A percentile compares a stretch with the other conserved stretches of the same genome.
Conservation (phyloP, 2,113 vertebrate genomes). For the Pavo muticus region DNA sequence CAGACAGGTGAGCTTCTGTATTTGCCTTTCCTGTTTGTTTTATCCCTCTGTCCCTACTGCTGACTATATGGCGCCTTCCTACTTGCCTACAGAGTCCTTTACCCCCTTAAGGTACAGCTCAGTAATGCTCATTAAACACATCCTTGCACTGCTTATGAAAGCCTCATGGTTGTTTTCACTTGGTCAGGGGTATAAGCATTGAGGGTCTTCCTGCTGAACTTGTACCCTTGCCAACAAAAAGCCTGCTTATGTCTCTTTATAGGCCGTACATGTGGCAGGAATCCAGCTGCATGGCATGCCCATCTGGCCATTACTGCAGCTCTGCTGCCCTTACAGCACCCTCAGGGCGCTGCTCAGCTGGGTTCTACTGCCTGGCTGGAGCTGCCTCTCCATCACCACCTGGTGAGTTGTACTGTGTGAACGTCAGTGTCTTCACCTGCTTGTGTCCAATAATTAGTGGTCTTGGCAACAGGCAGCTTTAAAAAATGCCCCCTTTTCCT, state of each 20-base stretch:
- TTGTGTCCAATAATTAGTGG: too few species aligned
- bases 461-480: not conserved
- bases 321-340: conserved; percentile 81
- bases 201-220: not conserved
- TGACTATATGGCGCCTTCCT: not conserved
- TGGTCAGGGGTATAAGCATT: not conserved
- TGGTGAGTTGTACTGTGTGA: not conserved
- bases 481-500: not conserved
- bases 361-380: conserved; percentile 87
- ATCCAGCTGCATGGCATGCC: conserved; percentile 83
- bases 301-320: conserved; percentile 84
- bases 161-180: not conserved
- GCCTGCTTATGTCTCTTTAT: not conserved
- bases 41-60: not conserved
- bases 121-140: not conserved
- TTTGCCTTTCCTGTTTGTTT: not conserved
- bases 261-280: conserved; percentile 80
- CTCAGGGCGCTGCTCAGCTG: conserved; percentile 85
- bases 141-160: not conserved
- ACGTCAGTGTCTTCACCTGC: fast-evolving
- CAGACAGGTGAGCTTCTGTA: conserved; percentile 80
- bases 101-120: not conserved
- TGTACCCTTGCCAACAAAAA: not conserved
- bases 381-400: conserved; percentile 71
- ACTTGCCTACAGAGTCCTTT: not conserved